phyloP scores from a whole-genome alignment of 2,797 vertebrate genomes.

The Menidia menidia region DNA sequence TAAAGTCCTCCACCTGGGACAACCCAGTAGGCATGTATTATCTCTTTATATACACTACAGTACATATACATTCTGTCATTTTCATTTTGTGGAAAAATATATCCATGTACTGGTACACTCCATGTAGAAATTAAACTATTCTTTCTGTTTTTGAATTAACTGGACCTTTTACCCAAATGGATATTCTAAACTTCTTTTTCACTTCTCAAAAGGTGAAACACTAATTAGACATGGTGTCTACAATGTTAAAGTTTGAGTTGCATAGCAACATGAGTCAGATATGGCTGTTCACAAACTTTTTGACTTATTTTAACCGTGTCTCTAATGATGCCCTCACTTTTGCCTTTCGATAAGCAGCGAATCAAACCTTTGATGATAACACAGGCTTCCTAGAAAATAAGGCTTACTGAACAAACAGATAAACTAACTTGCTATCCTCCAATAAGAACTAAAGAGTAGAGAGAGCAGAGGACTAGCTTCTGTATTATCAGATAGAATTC shows the following conservation, averaged over 20 bases:
- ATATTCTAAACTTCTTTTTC: constrained; percentile 1
- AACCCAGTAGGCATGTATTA: not conserved
- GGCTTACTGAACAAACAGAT: constrained; percentile 9
- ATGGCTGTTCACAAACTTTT: constrained; percentile 28
- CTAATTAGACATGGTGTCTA: constrained; percentile 30
- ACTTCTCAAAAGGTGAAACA: constrained; percentile 20
- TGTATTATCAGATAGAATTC: constrained; percentile 27
- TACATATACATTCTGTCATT: not conserved
- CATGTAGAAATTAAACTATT: not conserved
- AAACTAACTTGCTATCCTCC: not conserved
- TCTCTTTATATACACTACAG: not conserved
- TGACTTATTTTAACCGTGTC: constrained; percentile 9
- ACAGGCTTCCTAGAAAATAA: constrained; percentile 5
- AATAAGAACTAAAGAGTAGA: constrained; percentile 7
- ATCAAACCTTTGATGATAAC: constrained; percentile 11
- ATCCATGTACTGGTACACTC: not conserved
- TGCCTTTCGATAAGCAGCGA: constrained; percentile 11
- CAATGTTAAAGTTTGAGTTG: constrained; percentile 44
- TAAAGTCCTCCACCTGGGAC: too few species aligned
- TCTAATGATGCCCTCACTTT: constrained; percentile 22
- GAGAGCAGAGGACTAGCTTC: constrained; percentile 6
- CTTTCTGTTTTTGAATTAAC: too few species aligned
- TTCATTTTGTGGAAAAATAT: not conserved
- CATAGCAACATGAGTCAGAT: constrained; percentile 45
- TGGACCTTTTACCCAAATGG: too few species aligned